Percentiles rank a stretch among this genome's conserved stretches.
phyloP scores from a whole-genome alignment of 2,797 vertebrate genomes.

The Sciurus vulgaris region DNA sequence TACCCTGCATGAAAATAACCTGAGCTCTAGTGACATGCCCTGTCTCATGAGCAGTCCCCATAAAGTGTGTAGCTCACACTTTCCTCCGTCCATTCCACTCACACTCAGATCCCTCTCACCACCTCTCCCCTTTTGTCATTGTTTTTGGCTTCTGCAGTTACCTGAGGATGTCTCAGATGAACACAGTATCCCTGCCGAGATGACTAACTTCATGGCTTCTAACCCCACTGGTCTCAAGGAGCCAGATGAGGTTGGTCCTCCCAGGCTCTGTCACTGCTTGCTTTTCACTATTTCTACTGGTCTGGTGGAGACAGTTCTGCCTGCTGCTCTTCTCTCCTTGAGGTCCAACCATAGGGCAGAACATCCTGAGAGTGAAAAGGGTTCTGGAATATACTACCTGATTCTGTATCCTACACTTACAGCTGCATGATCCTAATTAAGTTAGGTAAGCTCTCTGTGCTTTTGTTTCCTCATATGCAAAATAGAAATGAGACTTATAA shows the following conservation, averaged over 20 bases:
- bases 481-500: not conserved
- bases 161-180: not conserved
- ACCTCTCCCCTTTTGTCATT: not conserved
- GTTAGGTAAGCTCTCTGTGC: not conserved
- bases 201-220: not conserved
- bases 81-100: not conserved
- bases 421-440: not conserved
- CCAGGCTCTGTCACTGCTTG: not conserved
- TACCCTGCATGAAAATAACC: not conserved
- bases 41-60: not conserved
- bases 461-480: not conserved
- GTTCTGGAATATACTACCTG: not conserved
- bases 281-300: not conserved
- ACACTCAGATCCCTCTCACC: not conserved
- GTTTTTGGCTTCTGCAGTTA: not conserved
- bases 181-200: not conserved
- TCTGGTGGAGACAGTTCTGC: not conserved
- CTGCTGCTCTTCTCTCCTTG: not conserved
- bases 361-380: rapidly evolving
- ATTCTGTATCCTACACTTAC: not conserved
- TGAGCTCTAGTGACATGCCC: rapidly evolving
- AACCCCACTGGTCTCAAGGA: not conserved
- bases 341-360: not conserved
- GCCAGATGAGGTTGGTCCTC: not conserved
- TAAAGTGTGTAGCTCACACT: not conserved